Evolutionary conservation across 2,797 vertebrate species (phyloP), one percentile per base, ranked within the genome.

Genomic region (Chiroxiphia lanceolata): DNA sequence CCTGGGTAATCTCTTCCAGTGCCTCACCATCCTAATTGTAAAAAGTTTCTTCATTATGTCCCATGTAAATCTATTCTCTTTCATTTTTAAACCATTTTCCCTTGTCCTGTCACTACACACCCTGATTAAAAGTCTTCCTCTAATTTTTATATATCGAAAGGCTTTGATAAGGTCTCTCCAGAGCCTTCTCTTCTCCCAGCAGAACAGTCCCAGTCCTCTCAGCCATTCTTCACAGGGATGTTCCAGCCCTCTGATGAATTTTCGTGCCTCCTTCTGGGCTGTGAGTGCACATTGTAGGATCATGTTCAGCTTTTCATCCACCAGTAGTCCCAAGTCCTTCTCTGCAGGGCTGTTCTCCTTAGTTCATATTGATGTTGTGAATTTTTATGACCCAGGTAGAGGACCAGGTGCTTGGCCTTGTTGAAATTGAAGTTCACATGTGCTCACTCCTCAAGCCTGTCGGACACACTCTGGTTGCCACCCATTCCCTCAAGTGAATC

Each of bases 211-310:
- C 15, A 51, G 2, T n/a, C 65, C 22, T 63, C 17, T 34, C 45
- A 60, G 22, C 19, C 13, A 1, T 25, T 85, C 21, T 70, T 82
- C 18, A 25, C 15, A 44, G 47, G n/a, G n/a, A 4, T 60, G 26
- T 74, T 93, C 10, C 51, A 74, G 8, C 10, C 33, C 12, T 44
- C 21, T 72, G 54, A 33, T 54, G 15, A 59, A 31, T n/a, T 51
- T 70, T 86, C 1, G 2, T 48, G 20, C 13, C 15, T 53, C 12
- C 27, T 54, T 79, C 77, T 76, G 53, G 36, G 36, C 54, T 60
- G 27, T 3, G 2, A 13, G 36, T 3, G 2, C 18, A 16, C 42
- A 2, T 13, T 21, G 31, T 14, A 0, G 1, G 23, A 4, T 57
- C 33, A 36, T 12, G 16, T 17, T 12, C 60, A 26, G 6, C 10